phyloP scores from a whole-genome alignment of 2,797 vertebrate genomes.

The Acipenser oxyrinchus region DNA sequence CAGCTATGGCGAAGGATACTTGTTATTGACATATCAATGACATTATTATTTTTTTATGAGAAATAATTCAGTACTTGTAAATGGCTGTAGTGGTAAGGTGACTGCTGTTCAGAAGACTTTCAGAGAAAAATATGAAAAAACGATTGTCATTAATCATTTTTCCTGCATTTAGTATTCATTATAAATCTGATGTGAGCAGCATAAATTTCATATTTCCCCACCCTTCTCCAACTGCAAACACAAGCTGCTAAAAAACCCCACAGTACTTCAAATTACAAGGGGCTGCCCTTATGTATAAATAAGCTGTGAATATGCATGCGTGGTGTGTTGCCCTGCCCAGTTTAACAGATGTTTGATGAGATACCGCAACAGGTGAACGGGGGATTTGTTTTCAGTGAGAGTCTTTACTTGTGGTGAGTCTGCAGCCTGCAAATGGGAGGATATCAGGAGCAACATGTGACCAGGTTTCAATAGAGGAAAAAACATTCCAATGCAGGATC shows the following conservation, averaged over 20 bases:
- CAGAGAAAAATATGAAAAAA: no score
- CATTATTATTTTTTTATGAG: no score
- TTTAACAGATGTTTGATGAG: background rate
- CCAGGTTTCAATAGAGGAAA: slow-evolving; percentile 27
- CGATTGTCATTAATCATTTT: no score
- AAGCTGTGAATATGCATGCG: background rate
- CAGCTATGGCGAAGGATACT: no score
- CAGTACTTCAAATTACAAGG: no score
- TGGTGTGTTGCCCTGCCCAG: background rate
- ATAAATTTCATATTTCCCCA: no score
- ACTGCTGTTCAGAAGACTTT: no score
- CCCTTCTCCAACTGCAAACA: slow-evolving; percentile 1
- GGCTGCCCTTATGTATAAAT: background rate
- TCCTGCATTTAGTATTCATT: no score
- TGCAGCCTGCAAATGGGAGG: slow-evolving; percentile 32
- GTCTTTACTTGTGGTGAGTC: slow-evolving; percentile 31
- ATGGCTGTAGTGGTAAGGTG: no score
- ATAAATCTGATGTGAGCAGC: no score
- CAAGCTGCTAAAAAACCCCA: background rate
- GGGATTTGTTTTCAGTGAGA: background rate
- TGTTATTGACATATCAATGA: no score
- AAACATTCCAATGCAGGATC: slow-evolving; percentile 37
- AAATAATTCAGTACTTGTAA: no score
- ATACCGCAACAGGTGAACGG: background rate
- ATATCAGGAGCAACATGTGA: slow-evolving; percentile 22